Conservation (phyloP, 2,797 vertebrate species). For the Cygnus olor region DNA sequence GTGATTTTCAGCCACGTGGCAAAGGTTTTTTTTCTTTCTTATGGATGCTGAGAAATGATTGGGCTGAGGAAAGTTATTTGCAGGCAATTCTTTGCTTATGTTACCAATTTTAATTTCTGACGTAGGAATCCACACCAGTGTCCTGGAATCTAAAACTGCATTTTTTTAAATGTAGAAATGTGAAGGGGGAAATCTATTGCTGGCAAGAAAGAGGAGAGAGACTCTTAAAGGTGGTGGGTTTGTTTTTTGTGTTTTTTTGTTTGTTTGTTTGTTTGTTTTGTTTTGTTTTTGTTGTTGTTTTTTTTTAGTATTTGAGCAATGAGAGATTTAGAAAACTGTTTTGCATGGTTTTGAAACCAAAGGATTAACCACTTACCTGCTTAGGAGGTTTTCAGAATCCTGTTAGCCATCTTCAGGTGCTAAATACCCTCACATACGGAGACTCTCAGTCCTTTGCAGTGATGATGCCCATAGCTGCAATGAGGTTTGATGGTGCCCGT, state of each 20-base stretch:
- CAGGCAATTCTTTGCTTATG: background rate
- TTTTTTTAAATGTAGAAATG: background rate
- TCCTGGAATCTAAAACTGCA: background rate
- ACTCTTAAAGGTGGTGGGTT: background rate
- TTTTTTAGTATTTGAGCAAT: background rate
- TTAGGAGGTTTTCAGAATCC: background rate
- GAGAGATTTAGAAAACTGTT: background rate
- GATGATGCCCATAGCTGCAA: background rate
- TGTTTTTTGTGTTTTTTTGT: too few species aligned
- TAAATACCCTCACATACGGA: background rate
- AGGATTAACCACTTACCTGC: background rate
- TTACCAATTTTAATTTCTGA: slow-evolving; percentile 11
- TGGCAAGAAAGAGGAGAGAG: background rate
- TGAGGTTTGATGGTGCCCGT: background rate
- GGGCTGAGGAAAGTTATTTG: background rate
- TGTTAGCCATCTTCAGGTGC: background rate
- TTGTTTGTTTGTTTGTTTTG: background rate
- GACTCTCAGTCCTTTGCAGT: background rate
- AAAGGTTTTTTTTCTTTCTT: background rate
- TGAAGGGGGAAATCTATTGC: background rate
- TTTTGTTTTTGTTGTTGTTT: too few species aligned
- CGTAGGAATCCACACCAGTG: background rate
- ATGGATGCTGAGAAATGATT: background rate
- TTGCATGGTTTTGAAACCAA: background rate
- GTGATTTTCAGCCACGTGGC: background rate